Conservation (phyloP, 2,113 vertebrate species). For the Scomber scombrus region DNA sequence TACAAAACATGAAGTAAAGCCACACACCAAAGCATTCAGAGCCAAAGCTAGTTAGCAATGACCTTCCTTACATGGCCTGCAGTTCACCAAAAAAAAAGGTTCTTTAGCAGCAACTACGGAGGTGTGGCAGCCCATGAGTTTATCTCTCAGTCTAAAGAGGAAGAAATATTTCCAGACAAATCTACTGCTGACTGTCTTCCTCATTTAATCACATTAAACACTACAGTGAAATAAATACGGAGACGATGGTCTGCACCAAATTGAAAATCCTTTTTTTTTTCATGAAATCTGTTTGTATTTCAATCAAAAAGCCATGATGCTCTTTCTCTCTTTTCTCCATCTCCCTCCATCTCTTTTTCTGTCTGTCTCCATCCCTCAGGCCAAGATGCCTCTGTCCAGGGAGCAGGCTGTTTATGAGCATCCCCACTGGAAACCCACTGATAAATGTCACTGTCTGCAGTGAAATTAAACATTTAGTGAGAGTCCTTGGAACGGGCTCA, state of each 20-base stretch:
- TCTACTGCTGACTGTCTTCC: neutral
- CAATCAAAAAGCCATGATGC: constrained; percentile 30
- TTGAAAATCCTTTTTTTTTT: constrained; percentile 26
- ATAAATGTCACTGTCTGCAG: constrained; percentile 73
- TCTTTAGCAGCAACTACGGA: neutral
- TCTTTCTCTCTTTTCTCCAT: constrained; percentile 24
- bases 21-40: too few relatives aligned
- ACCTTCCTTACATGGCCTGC: too few relatives aligned
- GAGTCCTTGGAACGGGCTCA: constrained; percentile 68
- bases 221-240: constrained; percentile 9
- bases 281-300: constrained; percentile 28
- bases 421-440: constrained; percentile 62
- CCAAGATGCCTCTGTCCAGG: constrained; percentile 56
- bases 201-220: constrained; percentile 37
- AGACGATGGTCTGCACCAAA: constrained; percentile 27
- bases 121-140: neutral
- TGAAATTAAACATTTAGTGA: constrained; percentile 76
- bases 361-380: constrained; percentile 45
- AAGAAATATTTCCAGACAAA: constrained; percentile 3
- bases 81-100: neutral
- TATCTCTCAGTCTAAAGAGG: neutral
- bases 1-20: too few relatives aligned
- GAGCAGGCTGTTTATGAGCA: constrained; percentile 65
- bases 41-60: too few relatives aligned
- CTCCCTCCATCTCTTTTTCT: constrained; percentile 44